phyloP scores from a whole-genome alignment of 2,797 vertebrate genomes.

The Melanogrammus aeglefinus region DNA sequence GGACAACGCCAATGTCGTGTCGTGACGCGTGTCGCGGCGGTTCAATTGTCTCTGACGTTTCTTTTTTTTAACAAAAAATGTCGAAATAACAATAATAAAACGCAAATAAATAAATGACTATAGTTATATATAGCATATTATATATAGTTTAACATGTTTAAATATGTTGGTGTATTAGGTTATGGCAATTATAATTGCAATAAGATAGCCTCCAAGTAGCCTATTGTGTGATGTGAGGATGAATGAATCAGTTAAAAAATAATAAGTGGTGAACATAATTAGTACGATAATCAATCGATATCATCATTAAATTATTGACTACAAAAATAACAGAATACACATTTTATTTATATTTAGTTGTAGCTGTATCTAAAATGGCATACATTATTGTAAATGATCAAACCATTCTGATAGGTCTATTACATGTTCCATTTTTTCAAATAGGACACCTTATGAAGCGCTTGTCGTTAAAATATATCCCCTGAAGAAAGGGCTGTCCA shows the following conservation, averaged over 20 bases:
- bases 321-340: neutral
- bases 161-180: neutral
- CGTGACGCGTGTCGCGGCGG: slow-evolving; percentile 38
- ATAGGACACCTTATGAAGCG: neutral
- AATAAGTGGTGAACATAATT: neutral
- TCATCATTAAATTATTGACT: neutral
- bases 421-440: neutral
- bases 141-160: neutral
- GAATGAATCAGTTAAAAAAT: neutral
- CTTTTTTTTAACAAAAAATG: neutral
- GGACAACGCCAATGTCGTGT: slow-evolving; percentile 52
- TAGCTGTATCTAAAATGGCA: neutral
- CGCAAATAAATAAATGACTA: neutral
- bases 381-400: neutral
- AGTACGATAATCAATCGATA: neutral
- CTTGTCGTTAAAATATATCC: neutral
- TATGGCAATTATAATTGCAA: neutral
- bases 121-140: neutral
- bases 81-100: neutral
- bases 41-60: slow-evolving; percentile 11
- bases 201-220: neutral
- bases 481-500: neutral
- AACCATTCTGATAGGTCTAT: neutral
- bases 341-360: neutral
- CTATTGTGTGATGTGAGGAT: neutral